Conservation (phyloP, 2,113 vertebrate genomes). For the Daboia siamensis region DNA sequence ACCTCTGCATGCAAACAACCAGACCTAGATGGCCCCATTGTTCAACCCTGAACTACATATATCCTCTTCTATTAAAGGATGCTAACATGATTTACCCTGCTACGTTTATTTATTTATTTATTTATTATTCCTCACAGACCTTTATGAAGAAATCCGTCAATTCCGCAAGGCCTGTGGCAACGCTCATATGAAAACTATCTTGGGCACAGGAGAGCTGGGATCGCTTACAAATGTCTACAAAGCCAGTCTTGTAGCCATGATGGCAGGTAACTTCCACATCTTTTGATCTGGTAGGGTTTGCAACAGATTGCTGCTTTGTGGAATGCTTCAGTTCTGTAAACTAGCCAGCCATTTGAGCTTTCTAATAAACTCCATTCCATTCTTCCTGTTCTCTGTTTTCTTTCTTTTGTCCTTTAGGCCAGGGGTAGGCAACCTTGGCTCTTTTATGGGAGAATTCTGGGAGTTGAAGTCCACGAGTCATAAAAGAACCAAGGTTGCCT, state of each 20-base stretch:
- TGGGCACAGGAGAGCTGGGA: conserved; percentile 90
- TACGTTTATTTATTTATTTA: conserved; percentile 9
- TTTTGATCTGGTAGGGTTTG: background rate
- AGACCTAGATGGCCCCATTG: background rate
- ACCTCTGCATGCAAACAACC: background rate
- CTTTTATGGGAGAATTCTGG: too few species aligned
- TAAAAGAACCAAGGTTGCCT: too few species aligned
- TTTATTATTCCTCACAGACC: conserved; percentile 65
- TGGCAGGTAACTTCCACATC: conserved; percentile 81
- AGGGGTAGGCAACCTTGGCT: too few species aligned
- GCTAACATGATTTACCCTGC: background rate
- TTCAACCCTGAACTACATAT: background rate
- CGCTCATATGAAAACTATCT: conserved; percentile 93
- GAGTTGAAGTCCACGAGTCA: too few species aligned
- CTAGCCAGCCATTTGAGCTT: background rate
- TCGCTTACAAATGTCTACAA: conserved; percentile 90
- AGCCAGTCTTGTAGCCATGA: conserved; percentile 96
- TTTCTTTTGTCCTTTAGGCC: too few species aligned
- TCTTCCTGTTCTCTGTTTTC: background rate
- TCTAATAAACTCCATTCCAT: background rate
- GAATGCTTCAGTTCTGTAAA: background rate
- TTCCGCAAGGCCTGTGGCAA: conserved; percentile 87
- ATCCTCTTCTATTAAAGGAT: background rate
- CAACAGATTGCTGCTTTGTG: background rate
- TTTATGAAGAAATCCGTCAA: conserved; percentile 87